phyloP scores from a whole-genome alignment of 1,140 invertebrate species.

The Eumaeus atala region DNA sequence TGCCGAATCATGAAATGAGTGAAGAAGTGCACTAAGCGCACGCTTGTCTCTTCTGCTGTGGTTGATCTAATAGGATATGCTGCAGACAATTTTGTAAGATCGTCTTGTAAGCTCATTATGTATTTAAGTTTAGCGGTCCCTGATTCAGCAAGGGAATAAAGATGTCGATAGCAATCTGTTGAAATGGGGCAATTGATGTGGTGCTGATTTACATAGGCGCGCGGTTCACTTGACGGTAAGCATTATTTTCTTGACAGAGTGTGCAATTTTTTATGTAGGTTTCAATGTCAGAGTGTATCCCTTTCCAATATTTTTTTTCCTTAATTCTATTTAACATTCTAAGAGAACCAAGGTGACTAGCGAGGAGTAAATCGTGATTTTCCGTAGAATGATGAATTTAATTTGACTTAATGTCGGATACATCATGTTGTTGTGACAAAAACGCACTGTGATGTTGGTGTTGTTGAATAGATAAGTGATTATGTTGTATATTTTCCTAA shows the following conservation, averaged over 20 bases:
- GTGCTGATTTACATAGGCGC: constrained; percentile 29
- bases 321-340: constrained; percentile 26
- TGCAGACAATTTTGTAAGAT: constrained; percentile 13
- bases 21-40: constrained; percentile 12
- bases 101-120: constrained; percentile 27
- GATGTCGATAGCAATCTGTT: constrained; percentile 21
- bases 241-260: constrained; percentile 27
- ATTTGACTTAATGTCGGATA: constrained; percentile 23
- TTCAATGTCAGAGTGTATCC: constrained; percentile 28
- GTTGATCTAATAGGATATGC: constrained; percentile 14
- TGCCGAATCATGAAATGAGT: constrained; percentile 16
- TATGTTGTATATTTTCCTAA: constrained; percentile 25
- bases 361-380: constrained; percentile 18
- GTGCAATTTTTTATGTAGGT: constrained; percentile 25
- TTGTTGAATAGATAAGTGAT: constrained; percentile 23
- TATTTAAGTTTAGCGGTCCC: constrained; percentile 17
- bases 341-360: constrained; percentile 15
- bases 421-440: constrained; percentile 23
- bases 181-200: constrained; percentile 21
- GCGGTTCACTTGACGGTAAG: constrained; percentile 19
- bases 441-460: constrained; percentile 2
- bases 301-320: constrained; percentile 26
- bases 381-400: constrained; percentile 21
- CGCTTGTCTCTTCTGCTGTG: constrained; percentile 14
- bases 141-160: constrained; percentile 26